These are phyloP conservation scores for Eupsilia transversa DNA, from an alignment of 2,888 invertebrate genomes.

Conservation along the genomic window DNA sequence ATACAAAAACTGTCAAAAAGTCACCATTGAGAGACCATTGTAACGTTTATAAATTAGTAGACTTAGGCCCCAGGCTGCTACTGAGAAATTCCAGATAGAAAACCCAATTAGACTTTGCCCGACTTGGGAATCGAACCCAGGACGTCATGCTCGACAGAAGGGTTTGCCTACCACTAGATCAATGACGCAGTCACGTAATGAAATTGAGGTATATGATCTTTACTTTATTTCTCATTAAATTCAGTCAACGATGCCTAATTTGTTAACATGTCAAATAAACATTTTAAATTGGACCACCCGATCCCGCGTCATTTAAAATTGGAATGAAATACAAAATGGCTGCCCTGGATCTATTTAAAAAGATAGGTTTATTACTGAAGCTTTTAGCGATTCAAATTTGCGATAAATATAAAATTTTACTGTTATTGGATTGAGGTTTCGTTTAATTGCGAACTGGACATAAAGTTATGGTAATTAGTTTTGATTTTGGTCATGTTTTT, in stretches of 20 bases:
- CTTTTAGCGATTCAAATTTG: constrained; percentile 21
- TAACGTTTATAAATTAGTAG: no score
- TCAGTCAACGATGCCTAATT: neutral
- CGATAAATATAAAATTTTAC: constrained; percentile 19
- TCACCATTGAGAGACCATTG: no score
- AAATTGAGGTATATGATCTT: neutral
- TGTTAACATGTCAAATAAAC: neutral
- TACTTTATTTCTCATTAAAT: neutral
- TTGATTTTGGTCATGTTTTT: neutral
- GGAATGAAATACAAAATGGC: constrained; percentile 25
- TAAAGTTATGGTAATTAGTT: neutral
- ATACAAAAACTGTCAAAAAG: no score
- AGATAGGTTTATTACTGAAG: constrained; percentile 2
- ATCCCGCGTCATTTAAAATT: constrained; percentile 18
- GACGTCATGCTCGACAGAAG: no score
- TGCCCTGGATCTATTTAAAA: neutral
- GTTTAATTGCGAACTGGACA: neutral
- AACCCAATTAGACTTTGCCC: no score
- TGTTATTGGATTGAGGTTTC: neutral
- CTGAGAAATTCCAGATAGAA: no score
- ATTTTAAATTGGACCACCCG: constrained; percentile 13
- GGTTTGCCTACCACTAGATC: no score
- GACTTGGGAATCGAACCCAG: no score
- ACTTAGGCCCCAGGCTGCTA: no score
- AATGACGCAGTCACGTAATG: no score